phyloP scores from a whole-genome alignment of 2,113 vertebrate species.

The Poecilia latipinna region DNA sequence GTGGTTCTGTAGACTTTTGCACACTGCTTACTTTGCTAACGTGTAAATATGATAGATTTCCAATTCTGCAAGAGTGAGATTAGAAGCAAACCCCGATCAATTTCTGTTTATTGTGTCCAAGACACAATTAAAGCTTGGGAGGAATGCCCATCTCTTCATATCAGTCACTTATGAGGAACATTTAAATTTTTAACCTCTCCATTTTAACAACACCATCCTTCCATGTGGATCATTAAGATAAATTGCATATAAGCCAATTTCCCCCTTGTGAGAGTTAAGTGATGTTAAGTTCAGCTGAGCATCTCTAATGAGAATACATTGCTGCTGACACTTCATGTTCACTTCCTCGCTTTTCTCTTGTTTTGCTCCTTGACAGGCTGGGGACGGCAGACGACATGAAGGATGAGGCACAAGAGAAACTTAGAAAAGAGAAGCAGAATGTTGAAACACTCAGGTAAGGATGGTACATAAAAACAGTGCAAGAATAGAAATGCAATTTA shows the following conservation, averaged over 20 bases:
- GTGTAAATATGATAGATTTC: not conserved
- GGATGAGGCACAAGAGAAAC: slow-evolving; percentile 68
- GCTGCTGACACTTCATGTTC: not conserved
- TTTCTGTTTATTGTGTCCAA: slow-evolving; percentile 15
- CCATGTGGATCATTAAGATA: slow-evolving; percentile 47
- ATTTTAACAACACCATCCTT: slow-evolving; percentile 35
- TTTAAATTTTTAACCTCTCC: slow-evolving; percentile 46
- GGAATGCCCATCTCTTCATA: slow-evolving; percentile 30
- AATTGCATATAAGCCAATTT: slow-evolving; percentile 42
- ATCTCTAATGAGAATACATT: slow-evolving; percentile 30
- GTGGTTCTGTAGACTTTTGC: not conserved
- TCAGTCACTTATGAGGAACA: slow-evolving; percentile 43
- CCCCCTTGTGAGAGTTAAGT: slow-evolving; percentile 25
- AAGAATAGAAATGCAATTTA: not conserved
- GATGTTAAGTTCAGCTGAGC: slow-evolving; percentile 23
- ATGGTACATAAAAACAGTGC: slow-evolving; percentile 10
- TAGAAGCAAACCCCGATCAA: slow-evolving; percentile 4
- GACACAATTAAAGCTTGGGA: slow-evolving; percentile 6
- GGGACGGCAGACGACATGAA: slow-evolving; percentile 65
- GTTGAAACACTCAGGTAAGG: slow-evolving; percentile 82
- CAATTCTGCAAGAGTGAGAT: not conserved
- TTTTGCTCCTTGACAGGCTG: slow-evolving; percentile 69
- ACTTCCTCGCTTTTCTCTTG: slow-evolving; percentile 1
- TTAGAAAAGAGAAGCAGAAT: slow-evolving; percentile 72
- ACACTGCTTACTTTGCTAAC: not conserved